A percentile compares a stretch with the other conserved stretches of the same genome.
Conservation (phyloP, 2,888 invertebrate genomes). For the Apodemia hepburni region DNA sequence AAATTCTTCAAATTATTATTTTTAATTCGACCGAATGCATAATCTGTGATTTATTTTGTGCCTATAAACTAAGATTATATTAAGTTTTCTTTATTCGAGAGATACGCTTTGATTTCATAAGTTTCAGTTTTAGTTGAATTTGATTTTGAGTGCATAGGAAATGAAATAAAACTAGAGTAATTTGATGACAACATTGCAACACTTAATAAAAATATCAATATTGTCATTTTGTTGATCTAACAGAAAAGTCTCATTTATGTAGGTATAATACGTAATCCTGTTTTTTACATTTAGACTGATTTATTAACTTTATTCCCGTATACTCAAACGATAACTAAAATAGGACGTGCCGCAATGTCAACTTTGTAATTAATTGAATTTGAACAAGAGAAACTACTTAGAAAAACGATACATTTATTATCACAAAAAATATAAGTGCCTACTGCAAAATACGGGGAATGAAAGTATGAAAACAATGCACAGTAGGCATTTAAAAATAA, state of each 20-base stretch:
- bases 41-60: constrained; percentile 33
- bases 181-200: neutral
- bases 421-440: too few species aligned
- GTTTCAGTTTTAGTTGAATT: neutral
- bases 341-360: too few species aligned
- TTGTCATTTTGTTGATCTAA: too few species aligned
- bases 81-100: constrained; percentile 10
- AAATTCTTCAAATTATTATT: constrained; percentile 69
- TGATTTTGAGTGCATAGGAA: neutral
- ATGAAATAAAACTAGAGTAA: neutral
- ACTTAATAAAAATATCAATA: too few species aligned
- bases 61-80: constrained; percentile 14
- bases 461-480: neutral
- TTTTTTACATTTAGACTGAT: too few species aligned
- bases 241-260: too few species aligned
- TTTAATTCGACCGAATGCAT: constrained; percentile 65
- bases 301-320: too few species aligned
- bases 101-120: constrained; percentile 1
- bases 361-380: too few species aligned
- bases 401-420: too few species aligned
- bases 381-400: too few species aligned
- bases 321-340: too few species aligned
- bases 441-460: neutral
- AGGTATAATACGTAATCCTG: too few species aligned
- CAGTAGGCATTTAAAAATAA: neutral